phyloP scores from a whole-genome alignment of 2,113 vertebrate species.

The Calypte anna region DNA sequence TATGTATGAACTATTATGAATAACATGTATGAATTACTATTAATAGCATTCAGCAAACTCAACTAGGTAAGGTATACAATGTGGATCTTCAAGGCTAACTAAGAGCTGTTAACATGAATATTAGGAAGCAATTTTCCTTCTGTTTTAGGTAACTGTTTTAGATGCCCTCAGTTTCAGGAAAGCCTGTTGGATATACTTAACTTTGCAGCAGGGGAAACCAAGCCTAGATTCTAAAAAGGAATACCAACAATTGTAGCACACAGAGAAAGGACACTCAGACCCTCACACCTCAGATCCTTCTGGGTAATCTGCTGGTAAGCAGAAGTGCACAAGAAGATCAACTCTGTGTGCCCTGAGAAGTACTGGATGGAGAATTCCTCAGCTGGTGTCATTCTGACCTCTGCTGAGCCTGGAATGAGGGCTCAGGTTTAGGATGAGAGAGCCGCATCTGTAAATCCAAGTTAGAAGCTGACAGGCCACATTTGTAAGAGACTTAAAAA shows the following conservation, averaged over 20 bases:
- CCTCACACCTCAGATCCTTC: neutral
- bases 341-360: rapidly evolving
- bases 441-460: neutral
- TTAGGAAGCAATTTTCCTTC: neutral
- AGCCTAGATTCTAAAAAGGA: neutral
- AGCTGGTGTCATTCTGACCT: neutral
- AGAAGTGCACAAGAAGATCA: neutral
- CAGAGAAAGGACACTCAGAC: neutral
- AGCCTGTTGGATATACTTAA: neutral
- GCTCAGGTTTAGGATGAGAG: neutral
- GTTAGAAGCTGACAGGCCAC: neutral
- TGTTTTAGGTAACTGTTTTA: neutral
- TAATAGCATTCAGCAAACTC: neutral
- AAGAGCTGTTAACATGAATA: neutral
- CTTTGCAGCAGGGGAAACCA: neutral
- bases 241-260: neutral
- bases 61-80: neutral
- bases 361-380: neutral
- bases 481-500: slow-evolving; percentile 22
- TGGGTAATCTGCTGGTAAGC: neutral
- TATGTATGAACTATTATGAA: neutral
- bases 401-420: neutral
- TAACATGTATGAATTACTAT: neutral
- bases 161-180: neutral
- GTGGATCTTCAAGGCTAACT: neutral